Evolutionary conservation across 1,140 invertebrate genomes (phyloP).

Genomic region (Drosophila littoralis): DNA sequence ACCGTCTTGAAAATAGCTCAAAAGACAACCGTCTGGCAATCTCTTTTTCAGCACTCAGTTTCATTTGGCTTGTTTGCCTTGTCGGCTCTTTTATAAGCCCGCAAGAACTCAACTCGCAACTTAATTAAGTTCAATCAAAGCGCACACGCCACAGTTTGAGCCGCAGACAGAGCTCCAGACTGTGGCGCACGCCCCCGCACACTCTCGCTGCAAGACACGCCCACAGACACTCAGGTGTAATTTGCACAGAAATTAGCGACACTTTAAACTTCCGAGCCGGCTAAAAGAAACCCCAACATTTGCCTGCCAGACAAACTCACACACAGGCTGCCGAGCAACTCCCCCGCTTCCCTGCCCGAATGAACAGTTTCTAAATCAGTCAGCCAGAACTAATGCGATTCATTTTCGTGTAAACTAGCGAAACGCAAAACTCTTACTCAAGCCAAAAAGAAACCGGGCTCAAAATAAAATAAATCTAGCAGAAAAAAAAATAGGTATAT

Average conservation of each 20-base stretch:
- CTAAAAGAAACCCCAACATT: constrained; percentile 45
- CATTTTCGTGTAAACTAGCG: constrained; percentile 70
- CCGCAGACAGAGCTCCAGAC: constrained; percentile 48
- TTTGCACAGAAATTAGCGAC: constrained; percentile 65
- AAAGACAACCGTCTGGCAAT: neutral
- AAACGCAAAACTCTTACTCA: constrained; percentile 47
- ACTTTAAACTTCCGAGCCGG: constrained; percentile 37
- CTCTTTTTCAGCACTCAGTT: neutral
- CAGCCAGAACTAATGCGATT: constrained; percentile 70
- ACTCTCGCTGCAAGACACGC: neutral
- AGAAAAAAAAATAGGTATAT: constrained; percentile 9
- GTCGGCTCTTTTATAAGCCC: neutral
- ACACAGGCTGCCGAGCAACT: constrained; percentile 14
- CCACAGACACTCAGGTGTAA: constrained; percentile 40
- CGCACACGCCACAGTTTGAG: constrained; percentile 36
- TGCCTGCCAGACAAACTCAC: constrained; percentile 32
- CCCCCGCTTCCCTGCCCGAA: neutral
- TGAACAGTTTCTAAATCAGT: constrained; percentile 45
- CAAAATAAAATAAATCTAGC: constrained; percentile 1
- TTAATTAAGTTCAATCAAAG: constrained; percentile 65
- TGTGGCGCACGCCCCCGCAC: neutral
- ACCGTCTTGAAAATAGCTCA: neutral
- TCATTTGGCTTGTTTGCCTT: constrained; percentile 6
- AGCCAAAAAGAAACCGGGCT: neutral
- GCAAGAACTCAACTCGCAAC: constrained; percentile 24